A percentile compares a stretch with the other conserved stretches of the same genome.
Evolutionary conservation across 2,113 vertebrate genomes (phyloP).

Genomic region (Brachypodius melanocephalos): DNA sequence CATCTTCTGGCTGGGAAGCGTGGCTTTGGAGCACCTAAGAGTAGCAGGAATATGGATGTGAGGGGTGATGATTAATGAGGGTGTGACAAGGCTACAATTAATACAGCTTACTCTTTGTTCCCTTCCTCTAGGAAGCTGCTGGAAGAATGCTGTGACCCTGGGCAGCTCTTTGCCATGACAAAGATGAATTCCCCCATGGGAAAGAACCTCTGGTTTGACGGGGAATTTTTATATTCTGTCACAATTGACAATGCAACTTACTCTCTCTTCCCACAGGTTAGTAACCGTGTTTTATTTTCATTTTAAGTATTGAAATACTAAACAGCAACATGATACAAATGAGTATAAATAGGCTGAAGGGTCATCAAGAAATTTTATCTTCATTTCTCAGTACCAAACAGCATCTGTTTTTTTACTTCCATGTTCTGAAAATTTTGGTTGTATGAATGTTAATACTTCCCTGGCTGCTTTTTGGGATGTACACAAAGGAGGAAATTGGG

Average conservation of each 20-base stretch:
- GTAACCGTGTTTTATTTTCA: not conserved
- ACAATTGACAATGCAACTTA: conserved; percentile 91
- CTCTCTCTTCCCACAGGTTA: conserved; percentile 89
- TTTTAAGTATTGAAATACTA: not conserved
- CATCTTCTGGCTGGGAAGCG: not conserved
- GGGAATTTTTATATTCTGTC: conserved; percentile 90
- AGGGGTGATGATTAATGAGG: not conserved
- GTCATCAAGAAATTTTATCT: not conserved
- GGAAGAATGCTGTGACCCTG: conserved; percentile 87
- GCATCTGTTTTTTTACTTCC: not conserved
- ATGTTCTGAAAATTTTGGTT: not conserved
- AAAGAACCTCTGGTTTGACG: conserved; percentile 93
- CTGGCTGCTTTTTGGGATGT: not conserved
- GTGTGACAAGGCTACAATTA: not conserved
- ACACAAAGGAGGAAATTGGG: not conserved
- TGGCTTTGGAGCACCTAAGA: not conserved
- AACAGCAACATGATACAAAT: not conserved
- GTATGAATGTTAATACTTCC: not conserved
- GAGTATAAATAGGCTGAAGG: not conserved
- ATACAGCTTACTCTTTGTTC: not conserved
- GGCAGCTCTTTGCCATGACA: conserved; percentile 88
- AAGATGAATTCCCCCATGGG: conserved; percentile 90
- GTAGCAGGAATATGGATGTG: rapidly evolving
- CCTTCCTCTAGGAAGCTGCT: conserved; percentile 81
- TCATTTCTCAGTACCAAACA: not conserved